phyloP scores from a whole-genome alignment of 2,888 invertebrate species.

The Neoascia interrupta region DNA sequence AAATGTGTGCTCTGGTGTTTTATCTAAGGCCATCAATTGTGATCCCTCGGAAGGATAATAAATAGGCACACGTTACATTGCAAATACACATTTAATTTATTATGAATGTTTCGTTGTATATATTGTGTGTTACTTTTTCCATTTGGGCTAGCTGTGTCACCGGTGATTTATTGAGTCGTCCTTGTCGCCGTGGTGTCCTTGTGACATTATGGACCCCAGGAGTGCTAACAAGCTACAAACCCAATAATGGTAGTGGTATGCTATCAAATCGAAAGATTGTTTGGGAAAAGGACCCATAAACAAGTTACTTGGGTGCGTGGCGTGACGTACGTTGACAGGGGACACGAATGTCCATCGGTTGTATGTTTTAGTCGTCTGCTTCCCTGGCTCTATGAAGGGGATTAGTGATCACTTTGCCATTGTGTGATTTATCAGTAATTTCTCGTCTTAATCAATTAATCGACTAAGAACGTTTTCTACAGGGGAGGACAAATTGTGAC shows the following conservation, averaged over 20 bases:
- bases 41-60: conserved; percentile 62
- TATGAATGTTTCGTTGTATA: conserved; percentile 48
- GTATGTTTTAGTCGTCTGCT: neutral
- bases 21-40: conserved; percentile 44
- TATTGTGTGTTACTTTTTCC: conserved; percentile 21
- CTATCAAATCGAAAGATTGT: conserved; percentile 44
- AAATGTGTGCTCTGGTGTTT: conserved; percentile 30
- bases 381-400: too few species aligned
- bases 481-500: conserved; percentile 25
- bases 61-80: conserved; percentile 65
- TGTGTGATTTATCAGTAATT: conserved; percentile 34
- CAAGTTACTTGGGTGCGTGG: conserved; percentile 30
- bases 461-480: conserved; percentile 18
- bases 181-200: conserved; percentile 60
- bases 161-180: conserved; percentile 57
- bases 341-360: conserved; percentile 39
- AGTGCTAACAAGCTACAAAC: conserved; percentile 65
- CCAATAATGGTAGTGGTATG: conserved; percentile 33
- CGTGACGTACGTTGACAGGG: conserved; percentile 55
- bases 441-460: conserved; percentile 32
- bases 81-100: conserved; percentile 66
- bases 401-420: conserved; percentile 20
- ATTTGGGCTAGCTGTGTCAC: neutral
- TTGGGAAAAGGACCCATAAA: conserved; percentile 36
- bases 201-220: conserved; percentile 61